Evolutionary conservation across 2,888 invertebrate genomes (phyloP).

Genomic region (Pediacus dermestoides): DNA sequence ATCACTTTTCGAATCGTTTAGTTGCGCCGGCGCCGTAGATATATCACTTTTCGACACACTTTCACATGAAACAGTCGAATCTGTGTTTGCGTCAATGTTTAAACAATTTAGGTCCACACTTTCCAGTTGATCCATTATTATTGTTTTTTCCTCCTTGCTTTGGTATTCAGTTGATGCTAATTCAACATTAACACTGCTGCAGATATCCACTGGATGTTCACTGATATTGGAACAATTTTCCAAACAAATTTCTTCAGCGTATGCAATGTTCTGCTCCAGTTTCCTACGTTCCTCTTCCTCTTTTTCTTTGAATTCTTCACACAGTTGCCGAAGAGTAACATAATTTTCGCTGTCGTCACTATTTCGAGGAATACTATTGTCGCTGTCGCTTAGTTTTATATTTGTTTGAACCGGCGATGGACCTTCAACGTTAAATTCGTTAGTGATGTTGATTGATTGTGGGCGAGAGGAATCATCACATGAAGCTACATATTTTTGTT

Average conservation of each 20-base stretch:
- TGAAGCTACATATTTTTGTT: constrained; percentile 64
- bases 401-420: constrained; percentile 49
- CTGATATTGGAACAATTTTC: constrained; percentile 48
- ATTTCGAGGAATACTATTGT: constrained; percentile 29
- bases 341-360: constrained; percentile 44
- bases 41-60: too few relatives aligned
- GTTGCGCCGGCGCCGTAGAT: too few relatives aligned
- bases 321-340: constrained; percentile 47
- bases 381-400: constrained; percentile 35
- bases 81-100: too few relatives aligned
- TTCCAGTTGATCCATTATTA: not conserved
- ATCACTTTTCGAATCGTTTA: constrained; percentile 6
- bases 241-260: constrained; percentile 49
- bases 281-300: constrained; percentile 18
- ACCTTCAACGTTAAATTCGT: constrained; percentile 55
- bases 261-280: constrained; percentile 42
- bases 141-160: constrained; percentile 14
- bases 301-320: constrained; percentile 39
- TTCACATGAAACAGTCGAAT: too few relatives aligned
- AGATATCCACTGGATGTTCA: constrained; percentile 47
- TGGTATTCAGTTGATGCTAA: constrained; percentile 39
- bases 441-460: constrained; percentile 49
- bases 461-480: constrained; percentile 49
- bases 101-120: too few relatives aligned
- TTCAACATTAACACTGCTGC: constrained; percentile 44